phyloP scores from a whole-genome alignment of 1,140 invertebrate genomes.

The Habropoda laboriosa region DNA sequence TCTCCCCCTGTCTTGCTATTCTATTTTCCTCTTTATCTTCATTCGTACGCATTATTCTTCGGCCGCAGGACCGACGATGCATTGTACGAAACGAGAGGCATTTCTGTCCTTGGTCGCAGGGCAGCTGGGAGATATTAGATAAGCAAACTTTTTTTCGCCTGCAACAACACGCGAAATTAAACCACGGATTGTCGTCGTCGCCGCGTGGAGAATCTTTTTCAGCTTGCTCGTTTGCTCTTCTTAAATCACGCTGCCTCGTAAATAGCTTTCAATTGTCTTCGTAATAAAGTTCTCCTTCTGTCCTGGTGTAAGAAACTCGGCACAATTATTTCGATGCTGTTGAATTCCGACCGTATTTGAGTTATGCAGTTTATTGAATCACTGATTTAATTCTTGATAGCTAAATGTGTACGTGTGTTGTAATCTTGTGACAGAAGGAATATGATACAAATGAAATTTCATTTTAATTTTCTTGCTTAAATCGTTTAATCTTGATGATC shows the following conservation, averaged over 20 bases:
- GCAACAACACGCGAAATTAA: slow-evolving; percentile 30
- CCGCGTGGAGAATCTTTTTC: not conserved
- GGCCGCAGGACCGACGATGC: not conserved
- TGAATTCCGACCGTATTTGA: not conserved
- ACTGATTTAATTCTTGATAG: not conserved
- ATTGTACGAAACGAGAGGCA: slow-evolving; percentile 14
- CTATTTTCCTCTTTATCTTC: slow-evolving; percentile 21
- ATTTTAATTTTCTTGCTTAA: no score
- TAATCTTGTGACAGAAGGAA: not conserved
- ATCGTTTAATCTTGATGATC: no score
- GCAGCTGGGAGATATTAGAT: slow-evolving; percentile 25
- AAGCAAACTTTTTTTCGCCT: slow-evolving; percentile 4
- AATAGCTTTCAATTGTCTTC: slow-evolving; percentile 29
- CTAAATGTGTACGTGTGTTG: not conserved
- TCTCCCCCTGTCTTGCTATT: not conserved
- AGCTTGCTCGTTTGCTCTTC: not conserved
- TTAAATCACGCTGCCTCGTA: slow-evolving; percentile 23
- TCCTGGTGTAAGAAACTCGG: not conserved
- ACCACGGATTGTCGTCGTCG: slow-evolving; percentile 3
- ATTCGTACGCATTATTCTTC: slow-evolving; percentile 26
- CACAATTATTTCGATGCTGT: not conserved
- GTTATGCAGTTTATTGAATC: not conserved
- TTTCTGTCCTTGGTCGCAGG: not conserved
- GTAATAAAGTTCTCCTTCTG: not conserved
- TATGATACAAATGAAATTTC: no score